Base-by-base conservation (phyloP, 2,888 invertebrate species). In the Eupithecia dodoneata region DNA sequence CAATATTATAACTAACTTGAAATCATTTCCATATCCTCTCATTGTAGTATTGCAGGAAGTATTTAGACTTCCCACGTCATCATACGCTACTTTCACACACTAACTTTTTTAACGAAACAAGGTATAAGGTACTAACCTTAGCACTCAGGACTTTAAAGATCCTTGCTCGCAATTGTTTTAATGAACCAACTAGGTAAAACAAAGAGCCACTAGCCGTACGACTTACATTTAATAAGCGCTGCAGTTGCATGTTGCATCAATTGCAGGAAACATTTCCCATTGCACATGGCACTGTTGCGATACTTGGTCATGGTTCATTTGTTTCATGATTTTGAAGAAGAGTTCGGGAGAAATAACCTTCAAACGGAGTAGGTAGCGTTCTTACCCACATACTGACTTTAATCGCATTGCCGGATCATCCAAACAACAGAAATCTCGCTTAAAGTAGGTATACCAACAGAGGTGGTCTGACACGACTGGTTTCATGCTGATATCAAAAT, bases 211-310 rank as follows among this genome's bases (percentile, higher is more conserved):
- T 12, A 30, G 18, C 52, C 18, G 12, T 41, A 65, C 4, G 10
- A 18, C 30, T 45, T 73, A 49, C 49, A 49, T 66, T 13, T 73
- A 74, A 74, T 55, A 41, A 75, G 59, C 74, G 69, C 70, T 18
- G 18, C 45, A 70, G 18, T 47, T 18, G 69, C 47, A 10, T 3
- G 65, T 71, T 71, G 74, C 71, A 44, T 66, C 67, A 69, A 18
- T 15, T 45, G 55, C 73, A 52, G 76, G 77, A 72, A 75, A 65
- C 55, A 7, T 18, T 66, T 74, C 66, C 67, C 76, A 74, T 74
- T 71, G 55, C 71, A 55, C 71, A 45, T 45, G 70, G 18, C 72
- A 63, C 70, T 47, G 73, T 73, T 72, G 70, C 70, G 47, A 70
- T 12, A 69, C 69, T 42, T n/a, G 12, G 47, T 45, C 70, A 49